A percentile compares a stretch with the other conserved stretches of the same genome.
Conservation (phyloP, 2,113 vertebrate species). For the Pteronura brasiliensis region DNA sequence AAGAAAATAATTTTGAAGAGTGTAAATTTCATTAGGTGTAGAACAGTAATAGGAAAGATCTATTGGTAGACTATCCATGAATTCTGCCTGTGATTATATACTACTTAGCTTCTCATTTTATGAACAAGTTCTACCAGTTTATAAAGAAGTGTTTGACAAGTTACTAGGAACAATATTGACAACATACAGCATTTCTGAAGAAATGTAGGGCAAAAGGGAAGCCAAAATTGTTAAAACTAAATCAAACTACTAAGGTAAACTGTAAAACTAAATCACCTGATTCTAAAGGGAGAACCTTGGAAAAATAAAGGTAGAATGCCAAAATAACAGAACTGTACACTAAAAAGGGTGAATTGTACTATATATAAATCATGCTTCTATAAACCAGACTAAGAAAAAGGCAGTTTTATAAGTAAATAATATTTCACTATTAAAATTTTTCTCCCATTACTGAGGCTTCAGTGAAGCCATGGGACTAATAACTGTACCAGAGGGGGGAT, state of each 20-base stretch:
- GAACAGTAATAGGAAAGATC: background rate
- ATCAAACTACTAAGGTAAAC: background rate
- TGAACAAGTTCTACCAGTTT: background rate
- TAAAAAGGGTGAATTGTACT: background rate
- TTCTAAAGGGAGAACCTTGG: background rate
- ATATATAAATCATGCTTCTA: background rate
- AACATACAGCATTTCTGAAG: background rate
- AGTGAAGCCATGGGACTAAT: background rate
- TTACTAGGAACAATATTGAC: background rate
- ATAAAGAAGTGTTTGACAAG: background rate
- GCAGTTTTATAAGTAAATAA: background rate
- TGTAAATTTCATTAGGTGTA: background rate
- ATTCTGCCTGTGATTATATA: background rate
- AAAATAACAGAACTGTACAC: background rate
- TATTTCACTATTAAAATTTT: background rate
- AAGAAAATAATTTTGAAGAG: constrained; percentile 21
- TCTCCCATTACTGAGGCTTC: background rate
- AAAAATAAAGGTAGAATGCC: background rate
- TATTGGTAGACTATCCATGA: background rate
- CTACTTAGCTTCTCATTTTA: background rate
- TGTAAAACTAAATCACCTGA: background rate
- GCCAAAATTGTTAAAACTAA: background rate
- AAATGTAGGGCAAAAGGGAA: background rate
- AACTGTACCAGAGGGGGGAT: background rate
- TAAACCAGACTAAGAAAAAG: background rate